Conservation (phyloP, 2,888 invertebrate species). For the Watsonalla cultraria region DNA sequence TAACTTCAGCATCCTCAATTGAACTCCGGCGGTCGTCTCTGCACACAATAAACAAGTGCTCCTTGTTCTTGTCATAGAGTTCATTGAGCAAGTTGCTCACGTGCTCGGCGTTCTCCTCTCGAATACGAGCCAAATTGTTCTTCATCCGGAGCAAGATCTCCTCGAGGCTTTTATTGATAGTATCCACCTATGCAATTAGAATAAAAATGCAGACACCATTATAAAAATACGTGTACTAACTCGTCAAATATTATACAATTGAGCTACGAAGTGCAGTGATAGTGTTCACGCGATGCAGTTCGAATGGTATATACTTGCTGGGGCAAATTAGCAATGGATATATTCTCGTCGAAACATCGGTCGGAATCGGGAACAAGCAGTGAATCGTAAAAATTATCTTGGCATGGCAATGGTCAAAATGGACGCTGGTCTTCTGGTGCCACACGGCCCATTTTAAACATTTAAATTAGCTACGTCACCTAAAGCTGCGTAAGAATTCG, state of each 20-base stretch:
- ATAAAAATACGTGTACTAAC: too few relatives aligned
- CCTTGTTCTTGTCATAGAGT: slow-evolving; percentile 58
- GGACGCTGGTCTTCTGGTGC: too few relatives aligned
- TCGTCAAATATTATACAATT: too few relatives aligned
- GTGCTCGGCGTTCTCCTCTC: slow-evolving; percentile 19
- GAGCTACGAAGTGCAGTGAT: neutral
- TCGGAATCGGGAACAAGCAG: too few relatives aligned
- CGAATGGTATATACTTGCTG: too few relatives aligned
- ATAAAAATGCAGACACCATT: neutral
- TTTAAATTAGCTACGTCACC: neutral
- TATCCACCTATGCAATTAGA: slow-evolving; percentile 23
- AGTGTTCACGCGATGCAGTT: too few relatives aligned
- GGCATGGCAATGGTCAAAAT: too few relatives aligned
- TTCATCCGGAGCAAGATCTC: slow-evolving; percentile 37
- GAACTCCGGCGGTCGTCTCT: slow-evolving; percentile 26
- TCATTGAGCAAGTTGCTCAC: slow-evolving; percentile 28
- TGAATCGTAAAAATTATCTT: too few relatives aligned
- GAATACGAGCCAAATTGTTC: slow-evolving; percentile 31
- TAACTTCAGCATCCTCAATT: slow-evolving; percentile 43
- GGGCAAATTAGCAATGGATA: too few relatives aligned
- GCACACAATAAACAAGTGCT: slow-evolving; percentile 22
- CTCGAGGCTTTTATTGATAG: slow-evolving; percentile 44
- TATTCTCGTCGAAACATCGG: too few relatives aligned
- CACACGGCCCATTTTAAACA: too few relatives aligned
- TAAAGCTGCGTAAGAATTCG: neutral